Evolutionary conservation across 2,113 vertebrate genomes (phyloP).

Genomic region (Orientallactaga bullata): DNA sequence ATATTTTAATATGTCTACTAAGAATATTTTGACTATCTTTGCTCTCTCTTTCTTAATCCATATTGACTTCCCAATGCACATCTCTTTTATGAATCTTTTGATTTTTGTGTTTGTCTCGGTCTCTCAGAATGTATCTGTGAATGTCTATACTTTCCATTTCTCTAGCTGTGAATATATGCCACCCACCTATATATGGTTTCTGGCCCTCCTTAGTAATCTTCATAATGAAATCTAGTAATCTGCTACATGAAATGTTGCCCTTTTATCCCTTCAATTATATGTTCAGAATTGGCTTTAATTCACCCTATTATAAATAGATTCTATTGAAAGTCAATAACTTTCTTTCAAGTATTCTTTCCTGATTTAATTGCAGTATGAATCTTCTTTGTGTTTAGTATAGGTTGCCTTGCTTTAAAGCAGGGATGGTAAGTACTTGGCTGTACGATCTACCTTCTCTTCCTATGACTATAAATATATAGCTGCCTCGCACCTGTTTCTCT

Average conservation of each 20-base stretch:
- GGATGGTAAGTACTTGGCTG: not conserved
- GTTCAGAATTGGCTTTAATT: slow-evolving; percentile 45
- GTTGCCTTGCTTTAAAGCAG: not conserved
- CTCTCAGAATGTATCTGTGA: not conserved
- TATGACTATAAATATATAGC: not conserved
- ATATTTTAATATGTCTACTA: not conserved
- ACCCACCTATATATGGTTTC: not conserved
- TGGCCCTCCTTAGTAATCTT: not conserved
- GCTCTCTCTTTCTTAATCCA: not conserved
- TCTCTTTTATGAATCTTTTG: not conserved
- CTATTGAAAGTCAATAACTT: slow-evolving; percentile 23
- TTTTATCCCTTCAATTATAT: not conserved
- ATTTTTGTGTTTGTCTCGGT: not conserved
- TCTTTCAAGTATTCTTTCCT: slow-evolving; percentile 18
- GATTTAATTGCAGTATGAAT: slow-evolving; percentile 39
- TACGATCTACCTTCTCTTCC: not conserved
- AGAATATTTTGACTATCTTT: not conserved
- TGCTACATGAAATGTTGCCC: not conserved
- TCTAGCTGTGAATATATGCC: not conserved
- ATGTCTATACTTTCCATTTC: not conserved
- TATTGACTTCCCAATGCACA: not conserved
- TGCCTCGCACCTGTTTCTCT: not conserved
- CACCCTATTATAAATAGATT: slow-evolving; percentile 52
- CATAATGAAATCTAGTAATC: slow-evolving; percentile 31
- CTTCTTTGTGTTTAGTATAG: not conserved